Evolutionary conservation across 2,888 invertebrate genomes (phyloP).

Genomic region (Eupithecia centaureata): DNA sequence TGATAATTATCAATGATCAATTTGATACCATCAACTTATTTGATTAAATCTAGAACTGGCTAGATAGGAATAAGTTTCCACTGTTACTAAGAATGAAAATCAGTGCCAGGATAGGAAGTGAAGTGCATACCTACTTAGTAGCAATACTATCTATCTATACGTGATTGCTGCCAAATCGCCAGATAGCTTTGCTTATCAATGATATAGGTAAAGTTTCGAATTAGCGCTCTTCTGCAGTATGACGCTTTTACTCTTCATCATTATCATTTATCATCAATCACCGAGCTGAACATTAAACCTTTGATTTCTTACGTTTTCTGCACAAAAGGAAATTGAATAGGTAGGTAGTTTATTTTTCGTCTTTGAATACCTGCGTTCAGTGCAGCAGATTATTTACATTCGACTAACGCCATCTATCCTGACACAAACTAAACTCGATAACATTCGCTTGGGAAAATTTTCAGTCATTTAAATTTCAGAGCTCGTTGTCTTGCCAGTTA

Average conservation of each 20-base stretch:
- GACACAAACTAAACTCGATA: not conserved
- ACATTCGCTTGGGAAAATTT: not conserved
- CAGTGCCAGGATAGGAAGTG: not conserved
- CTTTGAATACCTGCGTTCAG: too few species aligned
- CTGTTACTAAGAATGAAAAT: not conserved
- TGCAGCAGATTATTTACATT: too few species aligned
- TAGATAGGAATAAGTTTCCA: not conserved
- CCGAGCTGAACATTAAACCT: not conserved
- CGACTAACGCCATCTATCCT: not conserved
- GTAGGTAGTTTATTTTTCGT: too few species aligned
- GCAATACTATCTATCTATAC: not conserved
- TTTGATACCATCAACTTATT: not conserved
- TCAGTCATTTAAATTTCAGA: not conserved
- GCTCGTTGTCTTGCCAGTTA: not conserved
- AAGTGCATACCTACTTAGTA: not conserved
- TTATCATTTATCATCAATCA: not conserved
- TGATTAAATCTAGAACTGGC: not conserved
- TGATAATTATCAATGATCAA: not conserved
- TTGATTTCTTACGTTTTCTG: not conserved
- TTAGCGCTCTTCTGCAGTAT: not conserved
- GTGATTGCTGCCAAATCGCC: slow-evolving; percentile 1
- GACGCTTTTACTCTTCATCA: not conserved
- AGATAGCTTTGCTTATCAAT: not conserved
- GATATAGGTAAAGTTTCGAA: not conserved
- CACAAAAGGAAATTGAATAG: not conserved